Evolutionary conservation across 2,113 vertebrate genomes (phyloP), one percentile per base, ranked within the genome.

Genomic region (Pangasianodon hypophthalmus): DNA sequence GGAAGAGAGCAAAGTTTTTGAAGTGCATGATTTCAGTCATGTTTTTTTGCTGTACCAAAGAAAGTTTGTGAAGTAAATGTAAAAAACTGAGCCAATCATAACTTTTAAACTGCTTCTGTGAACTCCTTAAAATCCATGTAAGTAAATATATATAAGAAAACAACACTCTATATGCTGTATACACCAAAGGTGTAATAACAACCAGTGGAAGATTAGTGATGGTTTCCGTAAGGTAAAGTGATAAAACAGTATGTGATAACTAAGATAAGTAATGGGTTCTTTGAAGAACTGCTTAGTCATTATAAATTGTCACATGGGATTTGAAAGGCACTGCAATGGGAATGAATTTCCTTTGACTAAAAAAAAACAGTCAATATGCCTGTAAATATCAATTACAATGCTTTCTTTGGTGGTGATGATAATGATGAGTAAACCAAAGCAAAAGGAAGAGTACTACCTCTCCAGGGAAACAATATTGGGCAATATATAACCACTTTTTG

Each of bases 231-330:
- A 54, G 50, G n/a, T 54, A 52, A 54, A 50, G 24, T 50, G 26
- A 50, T 77, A 11, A 73, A 73, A 41, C 32, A 26, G 32, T 4
- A 19, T 37, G 60, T 62, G 67, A 41, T 46, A 44, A 44, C 8
- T 75, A 75, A 48, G 24, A 79, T 48, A 79, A 79, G 24, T 48
- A 81, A 54, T 14, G 4, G 62, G 44, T 87, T 94, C 87, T 91
- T 92, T 92, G 89, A 90, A 88, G 88, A 84, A 54, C 69, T 24
- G 86, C 46, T 89, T 67, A 79, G 80, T 91, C 77, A 88, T 87
- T 44, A 85, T 73, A 89, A 84, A 60, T 6, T 77, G 60, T 87
- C 71, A 88, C 5, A 62, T 88, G 37, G 48, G 46, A 90, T 26
- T 89, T 8, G 62, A 52, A 64, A 29, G 50, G 32, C 67, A 67